Conservation (phyloP, 2,888 invertebrate genomes). For the Epistrophe eligans region DNA sequence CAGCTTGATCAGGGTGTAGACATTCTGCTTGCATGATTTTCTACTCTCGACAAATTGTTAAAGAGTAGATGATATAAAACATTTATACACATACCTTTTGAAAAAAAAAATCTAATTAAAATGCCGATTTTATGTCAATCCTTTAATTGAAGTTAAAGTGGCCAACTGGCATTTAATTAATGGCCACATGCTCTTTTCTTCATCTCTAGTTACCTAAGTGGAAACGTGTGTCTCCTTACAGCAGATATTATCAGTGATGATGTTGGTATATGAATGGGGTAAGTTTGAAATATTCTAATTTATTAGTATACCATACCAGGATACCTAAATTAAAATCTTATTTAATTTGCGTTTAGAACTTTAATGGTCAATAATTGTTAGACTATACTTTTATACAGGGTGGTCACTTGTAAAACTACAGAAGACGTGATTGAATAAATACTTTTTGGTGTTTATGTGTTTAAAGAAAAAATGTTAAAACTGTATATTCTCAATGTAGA, state of each 20-base stretch:
- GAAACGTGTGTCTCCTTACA: background rate
- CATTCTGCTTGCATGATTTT: constrained; percentile 30
- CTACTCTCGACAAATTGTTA: constrained; percentile 36
- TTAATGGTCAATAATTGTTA: too few species aligned
- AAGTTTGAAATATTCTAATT: too few species aligned
- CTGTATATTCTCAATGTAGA: too few species aligned
- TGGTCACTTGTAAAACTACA: too few species aligned
- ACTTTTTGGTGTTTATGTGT: too few species aligned
- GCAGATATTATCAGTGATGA: background rate
- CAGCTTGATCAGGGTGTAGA: constrained; percentile 43
- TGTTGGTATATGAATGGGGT: background rate
- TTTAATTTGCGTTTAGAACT: too few species aligned
- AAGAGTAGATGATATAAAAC: constrained; percentile 16
- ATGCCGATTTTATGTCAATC: constrained; percentile 59
- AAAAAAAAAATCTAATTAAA: constrained; percentile 52
- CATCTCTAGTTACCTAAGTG: background rate
- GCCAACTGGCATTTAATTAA: constrained; percentile 69
- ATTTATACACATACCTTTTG: background rate
- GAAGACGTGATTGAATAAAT: too few species aligned
- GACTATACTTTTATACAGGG: too few species aligned
- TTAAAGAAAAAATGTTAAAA: too few species aligned
- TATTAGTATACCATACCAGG: too few species aligned
- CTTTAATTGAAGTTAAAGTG: constrained; percentile 65
- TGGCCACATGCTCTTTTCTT: constrained; percentile 45
- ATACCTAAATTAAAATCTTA: too few species aligned